Evolutionary conservation across 2,888 invertebrate genomes (phyloP).

Genomic region (Leptopilina drosophilae): DNA sequence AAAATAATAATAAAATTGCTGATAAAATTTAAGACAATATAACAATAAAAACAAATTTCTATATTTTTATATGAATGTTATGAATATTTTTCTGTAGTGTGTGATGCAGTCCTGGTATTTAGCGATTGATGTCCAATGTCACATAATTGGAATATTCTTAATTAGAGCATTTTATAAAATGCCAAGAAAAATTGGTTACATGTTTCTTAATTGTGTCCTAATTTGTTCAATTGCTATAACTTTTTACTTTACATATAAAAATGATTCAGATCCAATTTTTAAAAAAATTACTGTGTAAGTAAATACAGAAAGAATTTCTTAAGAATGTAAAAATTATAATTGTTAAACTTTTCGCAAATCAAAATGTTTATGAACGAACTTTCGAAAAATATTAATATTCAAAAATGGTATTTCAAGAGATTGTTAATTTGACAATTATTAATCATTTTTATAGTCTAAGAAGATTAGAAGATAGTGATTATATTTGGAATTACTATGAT

Average conservation of each 20-base stretch:
- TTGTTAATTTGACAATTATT: neutral
- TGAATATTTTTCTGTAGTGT: conserved; percentile 56
- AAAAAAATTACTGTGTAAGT: conserved; percentile 62
- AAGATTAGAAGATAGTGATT: neutral
- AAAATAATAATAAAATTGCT: too few species aligned
- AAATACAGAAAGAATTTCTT: conserved; percentile 33
- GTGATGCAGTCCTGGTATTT: conserved; percentile 68
- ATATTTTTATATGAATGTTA: too few species aligned
- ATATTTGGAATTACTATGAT: neutral
- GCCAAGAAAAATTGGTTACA: conserved; percentile 64
- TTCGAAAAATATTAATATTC: too few species aligned
- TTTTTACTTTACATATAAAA: conserved; percentile 60
- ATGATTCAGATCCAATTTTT: conserved; percentile 60
- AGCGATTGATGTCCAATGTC: conserved; percentile 63
- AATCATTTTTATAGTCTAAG: neutral
- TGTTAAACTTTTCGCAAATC: too few species aligned
- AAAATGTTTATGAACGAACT: too few species aligned
- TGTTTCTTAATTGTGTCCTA: conserved; percentile 56
- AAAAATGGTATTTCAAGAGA: too few species aligned
- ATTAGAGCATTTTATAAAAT: conserved; percentile 61
- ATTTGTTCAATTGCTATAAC: conserved; percentile 58
- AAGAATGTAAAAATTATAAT: neutral
- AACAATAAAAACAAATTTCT: too few species aligned
- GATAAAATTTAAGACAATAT: too few species aligned
- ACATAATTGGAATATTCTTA: conserved; percentile 56